These are phyloP conservation scores for Diplolepis rosae DNA, from an alignment of 2,888 invertebrate species.

Conservation along the genomic window DNA sequence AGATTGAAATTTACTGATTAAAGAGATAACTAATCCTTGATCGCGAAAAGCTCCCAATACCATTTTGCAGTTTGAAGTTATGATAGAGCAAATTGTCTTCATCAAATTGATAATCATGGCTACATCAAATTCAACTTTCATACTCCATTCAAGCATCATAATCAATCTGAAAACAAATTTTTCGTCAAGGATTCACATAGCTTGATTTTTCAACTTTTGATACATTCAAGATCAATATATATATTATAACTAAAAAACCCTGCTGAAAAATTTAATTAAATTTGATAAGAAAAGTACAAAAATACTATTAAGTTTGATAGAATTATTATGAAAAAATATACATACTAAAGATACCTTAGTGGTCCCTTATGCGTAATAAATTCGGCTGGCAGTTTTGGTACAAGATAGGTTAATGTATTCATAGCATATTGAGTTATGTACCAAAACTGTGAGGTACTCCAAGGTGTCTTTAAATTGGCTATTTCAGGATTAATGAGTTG, in stretches of 20 bases:
- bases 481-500: conserved; percentile 53
- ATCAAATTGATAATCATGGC: conserved; percentile 44
- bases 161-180: conserved; percentile 55
- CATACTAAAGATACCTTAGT: conserved; percentile 52
- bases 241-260: too few species aligned
- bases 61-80: conserved; percentile 33
- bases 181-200: too few species aligned
- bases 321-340: not conserved
- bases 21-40: conserved; percentile 41
- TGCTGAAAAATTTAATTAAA: too few species aligned
- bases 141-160: conserved; percentile 54
- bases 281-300: too few species aligned
- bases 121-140: conserved; percentile 49
- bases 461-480: conserved; percentile 36
- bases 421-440: conserved; percentile 58
- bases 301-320: too few species aligned
- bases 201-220: too few species aligned
- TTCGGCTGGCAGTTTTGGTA: conserved; percentile 57
- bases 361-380: conserved; percentile 61
- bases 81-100: conserved; percentile 57
- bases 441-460: conserved; percentile 58
- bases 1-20: conserved; percentile 53
- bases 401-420: conserved; percentile 56
- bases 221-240: too few species aligned
- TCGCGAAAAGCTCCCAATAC: conserved; percentile 50